Evolutionary conservation across 2,113 vertebrate species (phyloP).

Genomic region (Sinosuthora webbiana): DNA sequence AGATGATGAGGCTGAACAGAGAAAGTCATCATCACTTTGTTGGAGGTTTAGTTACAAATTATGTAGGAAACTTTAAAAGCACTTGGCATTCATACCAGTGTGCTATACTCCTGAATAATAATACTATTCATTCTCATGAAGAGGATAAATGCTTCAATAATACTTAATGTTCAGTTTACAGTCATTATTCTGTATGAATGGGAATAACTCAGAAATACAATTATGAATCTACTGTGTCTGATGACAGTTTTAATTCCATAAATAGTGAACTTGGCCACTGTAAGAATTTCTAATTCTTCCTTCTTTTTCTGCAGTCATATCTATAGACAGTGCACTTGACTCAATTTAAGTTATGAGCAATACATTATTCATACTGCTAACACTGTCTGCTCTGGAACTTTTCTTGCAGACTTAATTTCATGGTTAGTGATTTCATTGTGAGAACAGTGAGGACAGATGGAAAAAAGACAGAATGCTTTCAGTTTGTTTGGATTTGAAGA

Average conservation of each 20-base stretch:
- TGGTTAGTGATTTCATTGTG: conserved; percentile 15
- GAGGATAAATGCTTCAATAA: neutral
- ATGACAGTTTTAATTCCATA: conserved; percentile 28
- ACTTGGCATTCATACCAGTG: neutral
- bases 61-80: neutral
- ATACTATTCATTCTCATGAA: neutral
- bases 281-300: conserved; percentile 23
- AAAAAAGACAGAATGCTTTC: conserved; percentile 1
- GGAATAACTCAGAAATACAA: conserved; percentile 5
- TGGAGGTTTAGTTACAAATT: neutral
- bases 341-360: conserved; percentile 16
- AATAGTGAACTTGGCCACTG: neutral
- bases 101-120: neutral
- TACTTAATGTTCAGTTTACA: neutral
- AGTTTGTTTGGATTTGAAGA: neutral
- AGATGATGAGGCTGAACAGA: neutral
- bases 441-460: neutral
- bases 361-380: conserved; percentile 8
- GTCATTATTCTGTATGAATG: conserved; percentile 29
- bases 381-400: neutral
- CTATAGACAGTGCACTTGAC: neutral
- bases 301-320: neutral
- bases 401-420: conserved; percentile 35
- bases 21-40: neutral
- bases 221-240: neutral